These are phyloP conservation scores for Trissoscelio sp. DNA, from an alignment of 2,888 invertebrate species.

Conservation along the genomic window DNA sequence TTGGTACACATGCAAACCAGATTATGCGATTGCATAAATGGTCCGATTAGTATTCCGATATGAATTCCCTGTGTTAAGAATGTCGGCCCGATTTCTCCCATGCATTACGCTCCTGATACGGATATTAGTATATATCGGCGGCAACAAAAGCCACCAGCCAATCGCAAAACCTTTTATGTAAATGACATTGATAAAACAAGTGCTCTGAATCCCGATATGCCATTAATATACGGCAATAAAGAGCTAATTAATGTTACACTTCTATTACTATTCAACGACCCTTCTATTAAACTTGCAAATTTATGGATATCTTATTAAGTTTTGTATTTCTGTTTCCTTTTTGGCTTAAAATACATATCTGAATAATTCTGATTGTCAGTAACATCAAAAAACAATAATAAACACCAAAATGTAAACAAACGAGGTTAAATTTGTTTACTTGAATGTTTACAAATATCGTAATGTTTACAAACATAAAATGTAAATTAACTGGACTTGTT, in stretches of 20 bases:
- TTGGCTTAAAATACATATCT: too few species aligned
- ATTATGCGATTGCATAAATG: slow-evolving; percentile 62
- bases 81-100: slow-evolving; percentile 30
- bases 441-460: too few species aligned
- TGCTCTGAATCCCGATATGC: slow-evolving; percentile 12
- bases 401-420: too few species aligned
- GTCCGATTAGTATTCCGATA: slow-evolving; percentile 62
- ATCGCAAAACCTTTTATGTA: slow-evolving; percentile 54
- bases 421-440: too few species aligned
- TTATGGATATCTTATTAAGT: slow-evolving; percentile 11
- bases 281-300: slow-evolving; percentile 31
- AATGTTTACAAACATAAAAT: too few species aligned
- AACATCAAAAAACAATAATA: too few species aligned
- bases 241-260: slow-evolving; percentile 45
- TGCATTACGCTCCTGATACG: slow-evolving; percentile 28
- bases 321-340: too few species aligned
- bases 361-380: too few species aligned
- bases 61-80: slow-evolving; percentile 55
- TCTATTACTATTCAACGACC: slow-evolving; percentile 28
- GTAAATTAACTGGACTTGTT: too few species aligned
- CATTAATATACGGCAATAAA: slow-evolving; percentile 45
- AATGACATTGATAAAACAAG: slow-evolving; percentile 48
- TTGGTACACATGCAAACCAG: slow-evolving; percentile 42
- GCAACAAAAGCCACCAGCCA: slow-evolving; percentile 40
- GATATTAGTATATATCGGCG: slow-evolving; percentile 31